Base-by-base conservation (phyloP, 2,888 invertebrate genomes). In the Conops quadrifasciatus region DNA sequence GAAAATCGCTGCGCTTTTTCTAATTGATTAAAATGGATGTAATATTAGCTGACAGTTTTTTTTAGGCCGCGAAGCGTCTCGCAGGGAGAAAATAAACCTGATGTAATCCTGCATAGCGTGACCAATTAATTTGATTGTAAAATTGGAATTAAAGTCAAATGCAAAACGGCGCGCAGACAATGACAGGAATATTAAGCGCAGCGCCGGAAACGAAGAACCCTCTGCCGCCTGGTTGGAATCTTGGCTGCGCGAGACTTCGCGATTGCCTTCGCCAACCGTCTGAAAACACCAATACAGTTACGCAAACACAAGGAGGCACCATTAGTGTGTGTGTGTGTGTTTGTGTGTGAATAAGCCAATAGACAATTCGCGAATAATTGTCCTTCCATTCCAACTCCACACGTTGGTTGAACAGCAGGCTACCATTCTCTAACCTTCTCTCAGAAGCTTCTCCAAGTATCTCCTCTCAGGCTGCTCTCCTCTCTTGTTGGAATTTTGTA, bases 61-160 rank as follows among this genome's bases (percentile, higher is more conserved):
- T 30, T 47, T 2, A 45, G n/a, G 65, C 11, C 26, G 11, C 45
- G 45, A n/a, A 11, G 28, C 16, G 24, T 16, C 11, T 49, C 4
- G 11, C 7, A 21, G 28, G 16, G 26, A 47, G 21, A 36, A 45
- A 56, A 43, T 58, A 26, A 67, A 60, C 67, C 30, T 47, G 4
- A 65, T 80, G 82, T 83, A 80, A 80, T 81, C 79, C 81, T 79
- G 79, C 78, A 78, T 79, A 80, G 83, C 83, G 83, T 85, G 84
- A 84, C 84, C 82, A 84, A 84, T 84, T 84, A 84, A 85, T 84
- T 85, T 84, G 80, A 84, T 84, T 84, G 83, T 84, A 79, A 84
- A 83, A 82, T 81, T 81, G 78, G 83, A 82, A 85, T 85, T 85
- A 83, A 84, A 84, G 82, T 83, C 80, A 80, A 83, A 84, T 83